Evolutionary conservation across 1,140 invertebrate species (phyloP), one percentile per base, ranked within the genome.

Genomic region (Drosophila pallidifrons): DNA sequence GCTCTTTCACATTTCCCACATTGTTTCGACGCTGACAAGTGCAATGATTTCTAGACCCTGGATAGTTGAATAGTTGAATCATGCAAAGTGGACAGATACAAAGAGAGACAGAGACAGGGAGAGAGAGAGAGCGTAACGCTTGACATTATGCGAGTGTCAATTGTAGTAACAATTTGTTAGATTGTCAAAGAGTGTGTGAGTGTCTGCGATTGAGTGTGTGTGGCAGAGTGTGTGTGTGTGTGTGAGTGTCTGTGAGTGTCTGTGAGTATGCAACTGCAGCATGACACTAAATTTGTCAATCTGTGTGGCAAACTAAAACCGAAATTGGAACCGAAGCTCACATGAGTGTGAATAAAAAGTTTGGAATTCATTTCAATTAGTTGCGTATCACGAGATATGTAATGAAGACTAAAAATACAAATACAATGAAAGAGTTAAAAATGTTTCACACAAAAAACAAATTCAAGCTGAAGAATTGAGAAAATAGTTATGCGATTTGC

Each of bases 131-230:
- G 16, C 45, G 59, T 59, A 45, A 16, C 75, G 58, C 67, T 70
- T 66, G 65, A 45, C 78, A 64, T 69, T 86, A 80, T 75, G 72
- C 64, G 47, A 72, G 72, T 77, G 75, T 81, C 86, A 87, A 87
- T 87, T 87, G 77, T 75, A 78, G 66, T 47, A 70, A 86, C 82
- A 87, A 87, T 87, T 87, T 87, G 82, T 88, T 79, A 57, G 82
- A 82, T 70, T 87, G 79, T 82, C 82, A 86, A 46, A 64, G 80
- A 68, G 66, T 35, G 47, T 45, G 71, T 43, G 13, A 20, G 41
- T 8, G 54, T 47, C 45, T 77, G 3, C 20, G 20, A 25, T 25
- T 25, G 3, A 25, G 74, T 43, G 41, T 54, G 4, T 30, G 49
- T 52, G 25, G 16, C 16, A 20, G 20, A 20, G 74, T 43, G 41